Evolutionary conservation across 2,113 vertebrate genomes (phyloP), one percentile per base, ranked within the genome.

Genomic region (Phrynosoma blainvillii): DNA sequence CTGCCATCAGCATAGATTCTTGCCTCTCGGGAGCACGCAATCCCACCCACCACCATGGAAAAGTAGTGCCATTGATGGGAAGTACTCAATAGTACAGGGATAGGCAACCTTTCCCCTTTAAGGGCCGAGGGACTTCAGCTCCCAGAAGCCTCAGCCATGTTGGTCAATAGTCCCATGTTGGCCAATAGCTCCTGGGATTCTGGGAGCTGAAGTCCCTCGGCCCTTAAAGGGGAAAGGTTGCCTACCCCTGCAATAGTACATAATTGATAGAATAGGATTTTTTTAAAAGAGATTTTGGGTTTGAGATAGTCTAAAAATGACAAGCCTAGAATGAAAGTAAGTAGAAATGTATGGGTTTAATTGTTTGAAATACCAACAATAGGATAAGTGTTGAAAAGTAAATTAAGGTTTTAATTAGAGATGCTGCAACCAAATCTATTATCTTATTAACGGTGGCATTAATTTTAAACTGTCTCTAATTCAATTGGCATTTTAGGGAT

Each of bases 341-440:
- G 27, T 27, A 76, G 73, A 83, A 88, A 88, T 88, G 59, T 52
- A 74, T 77, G 56, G 30, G 59, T 82, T 82, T 40, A 88, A 88
- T 77, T 83, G 80, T 82, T 83, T 36, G 52, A 88, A 77, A n/a
- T 76, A 59, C 73, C 87, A 88, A 83, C 87, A 88, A 85, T 82
- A 83, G 80, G 87, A 54, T 77, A 77, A 83, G 40, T 83, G 80
- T 66, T 83, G 87, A 88, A 88, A 88, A 88, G 80, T 82, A 80
- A 88, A 82, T 88, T 88, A 83, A 21, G 73, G 14, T 83, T 88
- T 83, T 76, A 88, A 88, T 88, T 88, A 88, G 59, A 83, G 80
- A 59, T 54, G 42, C 87, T 68, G 82, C 76, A 76, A 77, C 83
- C 87, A 52, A n/a, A 83, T 83, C 77, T 83, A 83, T 88, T 82